These are phyloP conservation scores for Syngnathus floridae DNA, from an alignment of 2,113 vertebrate species.

Conservation along the genomic window DNA sequence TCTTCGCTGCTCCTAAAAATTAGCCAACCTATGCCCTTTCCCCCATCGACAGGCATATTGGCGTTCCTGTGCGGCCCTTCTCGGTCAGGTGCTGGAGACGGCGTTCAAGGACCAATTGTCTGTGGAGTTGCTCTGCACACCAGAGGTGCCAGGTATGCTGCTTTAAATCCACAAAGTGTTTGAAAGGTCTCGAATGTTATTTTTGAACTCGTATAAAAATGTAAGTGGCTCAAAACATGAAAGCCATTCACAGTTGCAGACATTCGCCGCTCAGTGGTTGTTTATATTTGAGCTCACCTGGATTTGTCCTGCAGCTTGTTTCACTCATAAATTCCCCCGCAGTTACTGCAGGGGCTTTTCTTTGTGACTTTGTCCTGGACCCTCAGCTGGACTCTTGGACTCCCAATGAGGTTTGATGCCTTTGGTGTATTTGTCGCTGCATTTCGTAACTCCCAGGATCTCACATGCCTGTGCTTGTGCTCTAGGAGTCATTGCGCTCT, in stretches of 20 bases:
- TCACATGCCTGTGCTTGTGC: background rate
- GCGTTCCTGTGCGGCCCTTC: conserved; percentile 89
- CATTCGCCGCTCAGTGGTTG: no score
- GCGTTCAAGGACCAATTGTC: conserved; percentile 87
- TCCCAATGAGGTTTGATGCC: conserved; percentile 70
- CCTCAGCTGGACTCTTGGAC: conserved; percentile 81
- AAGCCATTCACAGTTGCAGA: no score
- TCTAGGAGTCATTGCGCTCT: conserved; percentile 80
- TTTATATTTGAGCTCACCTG: background rate
- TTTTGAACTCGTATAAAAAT: no score
- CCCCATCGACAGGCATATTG: conserved; percentile 79
- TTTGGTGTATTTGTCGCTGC: background rate
- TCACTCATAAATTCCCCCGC: conserved; percentile 2
- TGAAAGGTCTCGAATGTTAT: no score
- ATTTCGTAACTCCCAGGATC: background rate
- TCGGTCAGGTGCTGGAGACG: conserved; percentile 80
- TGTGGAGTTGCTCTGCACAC: conserved; percentile 75
- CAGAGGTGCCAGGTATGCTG: conserved; percentile 80
- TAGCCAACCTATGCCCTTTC: background rate
- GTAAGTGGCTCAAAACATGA: no score
- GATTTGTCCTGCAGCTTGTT: background rate
- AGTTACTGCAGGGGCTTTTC: conserved; percentile 91
- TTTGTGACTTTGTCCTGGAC: conserved; percentile 86
- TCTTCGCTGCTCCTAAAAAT: no score
- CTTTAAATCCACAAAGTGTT: no score